Evolutionary conservation across 1,140 invertebrate genomes (phyloP).

Genomic region (Schlechtendalia chinensis): DNA sequence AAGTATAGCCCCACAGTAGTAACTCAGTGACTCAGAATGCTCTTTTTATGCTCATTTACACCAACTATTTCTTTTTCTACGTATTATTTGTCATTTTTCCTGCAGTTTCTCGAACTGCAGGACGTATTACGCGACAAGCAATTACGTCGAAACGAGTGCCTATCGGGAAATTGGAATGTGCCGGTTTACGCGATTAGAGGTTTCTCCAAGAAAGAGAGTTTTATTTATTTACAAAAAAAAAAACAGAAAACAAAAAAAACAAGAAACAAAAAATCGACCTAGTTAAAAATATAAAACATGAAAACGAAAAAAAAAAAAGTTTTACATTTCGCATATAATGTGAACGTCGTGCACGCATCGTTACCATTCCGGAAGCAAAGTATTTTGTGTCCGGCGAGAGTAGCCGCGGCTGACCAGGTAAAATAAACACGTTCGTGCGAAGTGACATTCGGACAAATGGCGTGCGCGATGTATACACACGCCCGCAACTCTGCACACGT

Average conservation of each 20-base stretch:
- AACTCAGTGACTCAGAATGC: too few relatives aligned
- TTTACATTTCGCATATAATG: neutral
- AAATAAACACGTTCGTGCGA: conserved; percentile 6
- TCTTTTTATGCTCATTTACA: too few relatives aligned
- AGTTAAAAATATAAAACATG: conserved; percentile 10
- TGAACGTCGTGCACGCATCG: too few relatives aligned
- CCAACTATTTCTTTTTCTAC: too few relatives aligned
- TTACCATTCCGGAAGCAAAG: neutral
- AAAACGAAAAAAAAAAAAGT: neutral
- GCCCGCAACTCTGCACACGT: neutral
- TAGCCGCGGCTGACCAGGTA: neutral
- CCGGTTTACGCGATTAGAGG: too few relatives aligned
- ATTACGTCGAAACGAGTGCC: neutral
- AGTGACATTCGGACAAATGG: conserved; percentile 26
- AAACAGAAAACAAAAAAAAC: neutral
- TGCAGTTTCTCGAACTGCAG: too few relatives aligned
- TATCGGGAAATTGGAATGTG: neutral
- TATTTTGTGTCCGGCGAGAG: neutral
- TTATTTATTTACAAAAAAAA: neutral
- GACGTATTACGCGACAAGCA: neutral
- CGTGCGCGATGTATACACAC: neutral
- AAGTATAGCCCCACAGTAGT: too few relatives aligned
- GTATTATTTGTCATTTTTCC: too few relatives aligned
- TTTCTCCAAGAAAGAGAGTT: neutral
- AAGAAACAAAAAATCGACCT: neutral